Evolutionary conservation across 2,888 invertebrate species (phyloP), one percentile per base, ranked within the genome.

Genomic region (Dysmachus trigonus): DNA sequence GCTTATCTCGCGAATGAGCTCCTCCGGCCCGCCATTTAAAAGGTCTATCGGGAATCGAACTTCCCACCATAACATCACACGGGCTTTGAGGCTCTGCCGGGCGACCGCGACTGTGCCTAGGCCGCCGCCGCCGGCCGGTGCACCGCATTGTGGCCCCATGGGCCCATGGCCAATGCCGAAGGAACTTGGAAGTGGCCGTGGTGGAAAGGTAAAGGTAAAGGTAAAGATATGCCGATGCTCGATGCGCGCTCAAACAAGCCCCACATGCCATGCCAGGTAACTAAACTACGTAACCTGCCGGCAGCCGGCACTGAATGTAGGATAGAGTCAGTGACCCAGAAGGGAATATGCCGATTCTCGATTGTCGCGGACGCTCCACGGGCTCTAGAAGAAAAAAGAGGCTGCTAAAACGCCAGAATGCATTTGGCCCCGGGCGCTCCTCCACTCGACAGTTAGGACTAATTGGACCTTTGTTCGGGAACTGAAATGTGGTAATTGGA

Each of bases 271-370:
- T 62, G 62, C 62, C 62, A 62, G 62, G 62, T 62, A 62, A 62
- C 62, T 51, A 13, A 13, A 18, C 18, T 62, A 62, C 62, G 62
- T 62, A 62, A 62, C 22, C 62, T 62, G 62, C 27, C 10, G 62
- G n/a, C n/a, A n/a, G 51, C 51, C 51, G 18, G 10, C 62, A 22
- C 62, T 1, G 10, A 62, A 62, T 62, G 62, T 62, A 13, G 35
- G 73, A 73, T 35, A 31, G 73, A 73, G 73, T 73, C 73, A 73
- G n/a, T 73, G 73, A 73, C 73, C 73, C 73, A 73, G 33, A 73
- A 73, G 35, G 73, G 73, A 73, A 15, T 33, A 18, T 30, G n/a
- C 10, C 71, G 30, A 30, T 2, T n/a, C n/a, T n/a, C n/a, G 71
- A 71, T 13, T 71, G 71, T 18, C 6, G 18, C 18, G 30, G 41